A percentile compares a stretch with the other conserved stretches of the same genome.
Evolutionary conservation across 2,797 vertebrate genomes (phyloP).

Genomic region (Acanthis flammea): DNA sequence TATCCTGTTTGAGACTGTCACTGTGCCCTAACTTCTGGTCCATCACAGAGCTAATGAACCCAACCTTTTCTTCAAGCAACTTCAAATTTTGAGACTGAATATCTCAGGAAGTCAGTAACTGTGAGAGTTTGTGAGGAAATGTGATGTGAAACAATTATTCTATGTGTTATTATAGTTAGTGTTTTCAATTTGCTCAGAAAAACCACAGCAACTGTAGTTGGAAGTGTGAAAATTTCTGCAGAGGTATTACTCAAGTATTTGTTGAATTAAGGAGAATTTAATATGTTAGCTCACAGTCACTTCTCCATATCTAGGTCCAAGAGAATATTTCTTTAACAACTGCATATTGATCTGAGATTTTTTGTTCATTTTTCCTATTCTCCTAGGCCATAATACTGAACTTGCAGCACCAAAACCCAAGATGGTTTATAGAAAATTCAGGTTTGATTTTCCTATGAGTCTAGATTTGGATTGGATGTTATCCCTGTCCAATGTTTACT

Average conservation of each 20-base stretch:
- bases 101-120: neutral
- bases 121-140: neutral
- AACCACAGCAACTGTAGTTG: neutral
- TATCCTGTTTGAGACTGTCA: fast-evolving
- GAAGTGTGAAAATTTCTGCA: neutral
- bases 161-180: neutral
- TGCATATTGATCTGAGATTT: neutral
- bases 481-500: neutral
- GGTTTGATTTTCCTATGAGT: neutral
- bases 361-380: neutral
- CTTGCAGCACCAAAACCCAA: neutral
- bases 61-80: neutral
- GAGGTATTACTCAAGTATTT: neutral
- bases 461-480: neutral
- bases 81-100: neutral
- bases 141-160: neutral
- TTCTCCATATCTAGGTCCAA: neutral
- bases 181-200: neutral
- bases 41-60: neutral
- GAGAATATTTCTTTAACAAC: neutral
- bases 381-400: neutral
- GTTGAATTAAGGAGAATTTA: neutral
- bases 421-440: neutral
- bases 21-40: neutral
- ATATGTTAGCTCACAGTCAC: neutral